phyloP scores from a whole-genome alignment of 2,888 invertebrate species.

The Brenthis hecate region DNA sequence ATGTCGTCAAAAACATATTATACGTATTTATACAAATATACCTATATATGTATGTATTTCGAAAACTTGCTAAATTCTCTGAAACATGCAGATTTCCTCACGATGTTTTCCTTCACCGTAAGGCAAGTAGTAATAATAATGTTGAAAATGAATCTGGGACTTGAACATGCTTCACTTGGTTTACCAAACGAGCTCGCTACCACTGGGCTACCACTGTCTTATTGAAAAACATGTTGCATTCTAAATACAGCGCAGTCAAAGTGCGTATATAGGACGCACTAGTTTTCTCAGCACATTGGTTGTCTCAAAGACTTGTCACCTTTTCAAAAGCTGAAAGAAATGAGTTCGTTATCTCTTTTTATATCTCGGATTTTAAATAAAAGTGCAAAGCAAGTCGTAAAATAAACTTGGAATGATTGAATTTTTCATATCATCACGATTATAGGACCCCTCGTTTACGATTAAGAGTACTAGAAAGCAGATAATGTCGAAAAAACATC shows the following conservation, averaged over 20 bases:
- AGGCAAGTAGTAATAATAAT: too few relatives aligned
- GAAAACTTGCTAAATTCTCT: too few relatives aligned
- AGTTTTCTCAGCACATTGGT: conserved; percentile 31
- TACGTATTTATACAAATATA: too few relatives aligned
- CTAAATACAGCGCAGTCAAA: conserved; percentile 18
- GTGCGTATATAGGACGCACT: conserved; percentile 21
- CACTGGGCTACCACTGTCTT: neutral
- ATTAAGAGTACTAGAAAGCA: conserved; percentile 31
- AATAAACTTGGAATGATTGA: neutral
- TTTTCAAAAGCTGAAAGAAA: conserved; percentile 42
- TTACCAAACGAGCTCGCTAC: neutral
- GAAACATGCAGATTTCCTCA: too few relatives aligned
- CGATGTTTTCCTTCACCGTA: too few relatives aligned
- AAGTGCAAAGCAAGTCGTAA: conserved; percentile 31
- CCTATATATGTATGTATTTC: too few relatives aligned
- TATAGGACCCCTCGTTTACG: conserved; percentile 19
- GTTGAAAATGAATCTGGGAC: too few relatives aligned
- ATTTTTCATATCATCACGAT: conserved; percentile 23
- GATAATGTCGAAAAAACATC: conserved; percentile 14
- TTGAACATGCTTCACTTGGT: neutral
- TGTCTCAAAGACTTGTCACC: conserved; percentile 41
- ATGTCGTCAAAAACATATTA: too few relatives aligned
- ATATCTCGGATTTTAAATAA: conserved; percentile 41
- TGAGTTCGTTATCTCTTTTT: conserved; percentile 45
- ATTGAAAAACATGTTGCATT: conserved; percentile 4